Evolutionary conservation across 2,113 vertebrate genomes (phyloP).

Genomic region (Indri indri): DNA sequence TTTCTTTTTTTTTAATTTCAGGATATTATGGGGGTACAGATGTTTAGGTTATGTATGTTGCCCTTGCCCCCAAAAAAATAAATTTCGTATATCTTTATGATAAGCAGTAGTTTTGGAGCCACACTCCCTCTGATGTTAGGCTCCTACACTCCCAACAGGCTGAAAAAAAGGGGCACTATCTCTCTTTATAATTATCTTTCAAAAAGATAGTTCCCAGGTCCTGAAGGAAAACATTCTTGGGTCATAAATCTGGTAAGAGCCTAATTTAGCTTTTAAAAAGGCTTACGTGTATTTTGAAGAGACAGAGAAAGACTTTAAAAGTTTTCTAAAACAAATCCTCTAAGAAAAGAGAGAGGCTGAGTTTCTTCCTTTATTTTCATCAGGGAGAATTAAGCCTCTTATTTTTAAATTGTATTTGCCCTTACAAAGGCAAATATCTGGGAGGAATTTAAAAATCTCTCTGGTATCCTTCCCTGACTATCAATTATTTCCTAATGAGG

Average conservation of each 20-base stretch:
- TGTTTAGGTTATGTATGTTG: too few species aligned
- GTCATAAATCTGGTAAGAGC: neutral
- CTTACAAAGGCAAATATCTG: neutral
- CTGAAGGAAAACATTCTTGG: constrained; percentile 12
- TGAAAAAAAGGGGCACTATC: neutral
- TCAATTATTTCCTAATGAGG: constrained; percentile 33
- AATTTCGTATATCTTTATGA: neutral
- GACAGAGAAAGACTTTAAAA: constrained; percentile 21
- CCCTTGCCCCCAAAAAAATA: neutral
- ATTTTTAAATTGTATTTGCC: constrained; percentile 46
- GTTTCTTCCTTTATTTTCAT: constrained; percentile 1
- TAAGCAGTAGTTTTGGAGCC: neutral
- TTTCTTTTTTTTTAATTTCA: neutral
- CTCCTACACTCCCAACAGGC: neutral
- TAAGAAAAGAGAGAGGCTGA: neutral
- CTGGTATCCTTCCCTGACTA: neutral
- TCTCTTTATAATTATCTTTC: constrained; percentile 9
- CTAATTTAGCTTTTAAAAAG: constrained; percentile 4
- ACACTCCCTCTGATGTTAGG: neutral
- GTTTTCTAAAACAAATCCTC: constrained; percentile 42
- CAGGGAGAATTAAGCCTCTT: constrained; percentile 45
- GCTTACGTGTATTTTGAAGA: constrained; percentile 40
- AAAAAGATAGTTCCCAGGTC: neutral
- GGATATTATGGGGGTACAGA: too few species aligned
- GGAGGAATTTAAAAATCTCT: constrained; percentile 1